Base-by-base conservation (phyloP, 2,113 vertebrate species). In the Calypte anna region DNA sequence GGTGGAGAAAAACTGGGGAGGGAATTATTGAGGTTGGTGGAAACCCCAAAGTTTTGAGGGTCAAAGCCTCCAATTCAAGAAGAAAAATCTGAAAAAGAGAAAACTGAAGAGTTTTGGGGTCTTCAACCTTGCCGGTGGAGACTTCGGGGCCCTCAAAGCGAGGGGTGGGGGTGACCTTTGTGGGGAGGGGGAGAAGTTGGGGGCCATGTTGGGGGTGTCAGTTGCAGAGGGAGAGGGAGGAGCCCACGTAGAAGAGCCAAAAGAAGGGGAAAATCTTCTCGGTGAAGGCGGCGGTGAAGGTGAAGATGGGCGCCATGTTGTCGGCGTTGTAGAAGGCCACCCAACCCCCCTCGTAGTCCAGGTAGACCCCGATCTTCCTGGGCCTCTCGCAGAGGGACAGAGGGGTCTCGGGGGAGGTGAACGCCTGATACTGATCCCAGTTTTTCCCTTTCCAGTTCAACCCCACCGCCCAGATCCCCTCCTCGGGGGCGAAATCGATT, bases 381-480 rank as follows among this genome's bases (percentile, higher is more conserved):
- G 95, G 95, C 31, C 93, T 80, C 55, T 96, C 96, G 1, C 86
- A 92, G 0, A 93, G 93, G 7, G 95, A 88, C 22, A 96, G 27
- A 10, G 94, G 89, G 1, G 82, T 93, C 54, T 96, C 91, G 0
- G 96, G 96, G 8, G 91, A 88, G 20, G 93, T 97, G 57, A 96
- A 95, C 1, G 93, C 92, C 67, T 95, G 96, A 40, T 86, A 93
- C 50, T 96, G 93, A 58, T 97, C 96, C 89, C 94, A 94, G 67
- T 94, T 96, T 10, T 97, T 97, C 10, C 97, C 97, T 18, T 96
- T 96, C 94, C 94, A 96, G 69, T 96, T 96, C 36, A 97, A 53
- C 12, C 96, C 97, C 19, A 97, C 90, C 0, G 96, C 96, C 97
- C 97, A 97, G 7, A 97, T 93, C 0, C 97, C 97, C 2, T 95